Evolutionary conservation across 2,113 vertebrate genomes (phyloP).

Genomic region (Poicephalus meyeri): DNA sequence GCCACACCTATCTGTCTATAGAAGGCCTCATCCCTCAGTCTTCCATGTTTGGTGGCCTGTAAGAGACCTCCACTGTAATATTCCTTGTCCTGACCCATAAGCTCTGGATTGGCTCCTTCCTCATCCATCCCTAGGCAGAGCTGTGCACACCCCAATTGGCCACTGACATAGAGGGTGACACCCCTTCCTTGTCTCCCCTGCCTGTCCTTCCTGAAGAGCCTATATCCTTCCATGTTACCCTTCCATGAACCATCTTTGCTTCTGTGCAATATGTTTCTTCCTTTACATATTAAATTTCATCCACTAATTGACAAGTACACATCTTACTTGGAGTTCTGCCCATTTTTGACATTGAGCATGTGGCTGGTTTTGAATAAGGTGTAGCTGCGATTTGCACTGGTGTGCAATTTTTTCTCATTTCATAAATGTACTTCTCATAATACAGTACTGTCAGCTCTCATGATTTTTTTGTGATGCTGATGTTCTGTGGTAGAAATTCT

Average conservation of each 20-base stretch:
- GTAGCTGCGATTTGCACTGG: not conserved
- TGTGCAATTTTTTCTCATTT: not conserved
- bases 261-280: not conserved
- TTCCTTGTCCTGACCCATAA: not conserved
- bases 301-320: not conserved
- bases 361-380: not conserved
- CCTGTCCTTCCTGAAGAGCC: not conserved
- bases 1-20: not conserved
- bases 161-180: not conserved
- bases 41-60: not conserved
- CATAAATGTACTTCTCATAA: not conserved
- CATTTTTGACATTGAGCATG: not conserved
- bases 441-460: not conserved
- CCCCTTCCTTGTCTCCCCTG: not conserved
- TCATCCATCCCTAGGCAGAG: not conserved
- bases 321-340: conserved; percentile 2
- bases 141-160: not conserved
- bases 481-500: not conserved
- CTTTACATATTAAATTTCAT: not conserved
- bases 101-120: not conserved
- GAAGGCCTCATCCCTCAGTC: not conserved
- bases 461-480: not conserved
- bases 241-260: not conserved
- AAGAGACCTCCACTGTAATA: not conserved
- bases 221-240: not conserved